A percentile compares a stretch with the other conserved stretches of the same genome.
Conservation (phyloP, 2,113 vertebrate species). For the Odocoileus hemionus region DNA sequence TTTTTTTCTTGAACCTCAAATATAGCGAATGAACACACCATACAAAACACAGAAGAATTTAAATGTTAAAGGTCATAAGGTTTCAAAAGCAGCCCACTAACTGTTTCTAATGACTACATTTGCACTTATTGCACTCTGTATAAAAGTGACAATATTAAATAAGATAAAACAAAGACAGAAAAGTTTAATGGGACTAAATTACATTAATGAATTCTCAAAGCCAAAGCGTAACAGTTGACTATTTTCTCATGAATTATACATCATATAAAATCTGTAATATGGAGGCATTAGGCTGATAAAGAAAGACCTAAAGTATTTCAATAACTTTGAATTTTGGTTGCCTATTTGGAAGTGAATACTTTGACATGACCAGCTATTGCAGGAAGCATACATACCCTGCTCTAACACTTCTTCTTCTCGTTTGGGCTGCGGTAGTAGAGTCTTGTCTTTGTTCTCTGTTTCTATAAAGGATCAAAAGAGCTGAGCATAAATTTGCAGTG, state of each 20-base stretch:
- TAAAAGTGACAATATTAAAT: constrained; percentile 34
- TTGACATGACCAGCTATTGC: not conserved
- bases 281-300: not conserved
- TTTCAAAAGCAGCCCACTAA: not conserved
- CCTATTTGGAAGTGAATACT: not conserved
- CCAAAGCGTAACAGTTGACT: not conserved
- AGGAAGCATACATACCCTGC: constrained; percentile 84
- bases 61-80: not conserved
- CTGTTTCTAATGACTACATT: not conserved
- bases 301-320: not conserved
- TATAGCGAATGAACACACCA: not conserved
- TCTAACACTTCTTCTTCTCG: constrained; percentile 83
- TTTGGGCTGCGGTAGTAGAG: constrained; percentile 75
- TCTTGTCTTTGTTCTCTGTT: constrained; percentile 78
- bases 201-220: constrained; percentile 47
- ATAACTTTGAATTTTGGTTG: not conserved
- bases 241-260: constrained; percentile 48
- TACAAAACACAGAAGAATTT: not conserved
- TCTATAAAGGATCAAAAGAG: constrained; percentile 66
- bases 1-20: constrained; percentile 30
- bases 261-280: not conserved
- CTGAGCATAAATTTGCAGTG: not conserved
- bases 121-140: not conserved
- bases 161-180: constrained; percentile 45
- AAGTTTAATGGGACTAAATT: constrained; percentile 56